Conservation (phyloP, 2,888 invertebrate species). For the Ischnus inquisitorius region DNA sequence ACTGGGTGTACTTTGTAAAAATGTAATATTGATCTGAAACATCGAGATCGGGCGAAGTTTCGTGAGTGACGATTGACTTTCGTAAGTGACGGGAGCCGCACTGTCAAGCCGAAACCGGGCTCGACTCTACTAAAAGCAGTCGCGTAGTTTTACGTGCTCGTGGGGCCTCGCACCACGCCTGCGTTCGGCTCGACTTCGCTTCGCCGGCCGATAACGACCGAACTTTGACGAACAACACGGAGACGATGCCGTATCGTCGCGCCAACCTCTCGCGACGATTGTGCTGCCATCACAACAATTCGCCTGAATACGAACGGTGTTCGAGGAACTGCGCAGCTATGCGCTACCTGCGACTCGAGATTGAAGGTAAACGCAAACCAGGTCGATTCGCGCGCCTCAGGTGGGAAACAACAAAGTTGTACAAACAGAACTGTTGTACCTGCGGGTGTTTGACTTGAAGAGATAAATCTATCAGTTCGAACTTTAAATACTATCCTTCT, state of each 20-base stretch:
- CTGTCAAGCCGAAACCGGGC: constrained; percentile 73
- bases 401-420: constrained; percentile 16
- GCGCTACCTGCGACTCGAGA: background rate
- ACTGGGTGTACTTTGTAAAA: background rate
- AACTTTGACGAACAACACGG: constrained; percentile 62
- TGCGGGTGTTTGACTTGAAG: background rate
- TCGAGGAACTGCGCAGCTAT: constrained; percentile 8
- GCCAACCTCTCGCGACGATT: background rate
- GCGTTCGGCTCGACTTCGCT: constrained; percentile 66
- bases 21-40: background rate
- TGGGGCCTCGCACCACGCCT: constrained; percentile 72
- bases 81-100: constrained; percentile 31
- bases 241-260: constrained; percentile 39
- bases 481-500: background rate
- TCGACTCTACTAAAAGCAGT: constrained; percentile 73
- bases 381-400: constrained; percentile 46
- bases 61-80: constrained; percentile 5
- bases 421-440: constrained; percentile 18
- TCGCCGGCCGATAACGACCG: constrained; percentile 73
- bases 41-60: too few relatives aligned
- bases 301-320: constrained; percentile 1
- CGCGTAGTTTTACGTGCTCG: constrained; percentile 69
- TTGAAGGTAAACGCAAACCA: constrained; percentile 5
- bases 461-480: background rate
- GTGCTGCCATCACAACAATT: constrained; percentile 25